These are phyloP conservation scores for Mus minutoides DNA, from an alignment of 2,797 vertebrate genomes.

Conservation along the genomic window DNA sequence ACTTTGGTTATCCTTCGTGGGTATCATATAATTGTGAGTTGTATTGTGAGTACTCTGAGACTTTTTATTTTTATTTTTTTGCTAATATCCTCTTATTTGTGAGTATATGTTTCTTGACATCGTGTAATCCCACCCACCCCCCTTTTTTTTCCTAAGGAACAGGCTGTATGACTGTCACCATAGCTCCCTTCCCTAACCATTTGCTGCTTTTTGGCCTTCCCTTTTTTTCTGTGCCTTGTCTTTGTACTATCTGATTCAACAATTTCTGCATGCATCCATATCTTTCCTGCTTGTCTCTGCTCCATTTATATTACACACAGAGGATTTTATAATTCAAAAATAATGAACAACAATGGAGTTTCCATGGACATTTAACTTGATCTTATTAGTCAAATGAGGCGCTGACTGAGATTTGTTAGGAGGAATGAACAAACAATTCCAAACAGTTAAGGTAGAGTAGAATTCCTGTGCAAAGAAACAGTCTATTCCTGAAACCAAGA, in stretches of 20 bases:
- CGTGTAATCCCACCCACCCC: no score
- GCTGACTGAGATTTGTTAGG: not conserved
- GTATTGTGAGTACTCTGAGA: no score
- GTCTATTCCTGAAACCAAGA: not conserved
- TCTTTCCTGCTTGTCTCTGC: not conserved
- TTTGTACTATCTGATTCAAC: not conserved
- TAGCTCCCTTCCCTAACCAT: not conserved
- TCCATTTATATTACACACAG: not conserved
- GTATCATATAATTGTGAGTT: not conserved
- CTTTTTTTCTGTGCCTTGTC: not conserved
- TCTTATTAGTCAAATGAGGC: not conserved
- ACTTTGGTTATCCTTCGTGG: not conserved
- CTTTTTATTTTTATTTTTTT: no score
- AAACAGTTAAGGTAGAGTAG: not conserved
- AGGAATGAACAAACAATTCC: not conserved
- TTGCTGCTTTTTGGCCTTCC: not conserved
- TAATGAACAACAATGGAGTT: not conserved
- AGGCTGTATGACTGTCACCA: not conserved
- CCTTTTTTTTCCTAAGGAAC: no score
- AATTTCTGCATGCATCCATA: not conserved
- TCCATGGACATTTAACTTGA: not conserved
- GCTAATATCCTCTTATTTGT: not conserved
- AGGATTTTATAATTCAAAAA: not conserved
- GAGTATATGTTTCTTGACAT: not conserved
- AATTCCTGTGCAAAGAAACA: not conserved